A percentile compares a stretch with the other conserved stretches of the same genome.
These are phyloP conservation scores for Neoaliturus tenellus DNA, from an alignment of 2,888 invertebrate genomes.

Conservation along the genomic window DNA sequence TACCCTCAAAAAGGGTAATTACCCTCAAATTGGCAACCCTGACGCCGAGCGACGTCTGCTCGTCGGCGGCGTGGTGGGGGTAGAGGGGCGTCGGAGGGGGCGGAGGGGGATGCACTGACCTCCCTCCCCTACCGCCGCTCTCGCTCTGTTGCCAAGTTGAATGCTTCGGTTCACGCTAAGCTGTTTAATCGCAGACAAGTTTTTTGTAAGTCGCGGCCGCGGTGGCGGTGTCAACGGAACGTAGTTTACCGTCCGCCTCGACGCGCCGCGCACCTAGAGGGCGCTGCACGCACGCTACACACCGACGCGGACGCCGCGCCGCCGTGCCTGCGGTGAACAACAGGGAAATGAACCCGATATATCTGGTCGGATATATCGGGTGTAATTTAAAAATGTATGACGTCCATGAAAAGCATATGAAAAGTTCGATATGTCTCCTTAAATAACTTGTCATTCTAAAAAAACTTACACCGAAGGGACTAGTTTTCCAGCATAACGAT, in stretches of 20 bases:
- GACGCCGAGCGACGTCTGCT: conserved; percentile 34
- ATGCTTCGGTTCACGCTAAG: conserved; percentile 48
- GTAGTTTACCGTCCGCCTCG: conserved; percentile 17
- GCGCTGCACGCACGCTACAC: background rate
- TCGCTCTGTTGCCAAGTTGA: conserved; percentile 63
- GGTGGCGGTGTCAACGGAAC: conserved; percentile 37
- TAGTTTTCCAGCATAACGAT: too few species aligned
- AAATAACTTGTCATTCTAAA: too few species aligned
- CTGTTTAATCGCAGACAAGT: conserved; percentile 52
- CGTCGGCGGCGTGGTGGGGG: conserved; percentile 55
- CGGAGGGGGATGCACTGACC: conserved; percentile 47
- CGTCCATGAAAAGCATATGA: too few species aligned
- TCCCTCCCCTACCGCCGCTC: conserved; percentile 72
- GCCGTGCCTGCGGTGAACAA: background rate
- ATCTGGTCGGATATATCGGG: background rate
- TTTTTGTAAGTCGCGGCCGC: conserved; percentile 35
- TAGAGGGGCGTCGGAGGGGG: conserved; percentile 40
- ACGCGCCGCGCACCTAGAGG: background rate
- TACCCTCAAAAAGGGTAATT: too few species aligned
- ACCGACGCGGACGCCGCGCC: background rate
- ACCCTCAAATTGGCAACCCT: too few species aligned
- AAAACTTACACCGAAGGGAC: too few species aligned
- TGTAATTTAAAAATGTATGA: too few species aligned
- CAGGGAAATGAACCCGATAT: background rate
- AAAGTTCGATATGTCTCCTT: too few species aligned